Evolutionary conservation across 2,797 vertebrate genomes (phyloP).

Genomic region (Dendrocincla tyrannina): DNA sequence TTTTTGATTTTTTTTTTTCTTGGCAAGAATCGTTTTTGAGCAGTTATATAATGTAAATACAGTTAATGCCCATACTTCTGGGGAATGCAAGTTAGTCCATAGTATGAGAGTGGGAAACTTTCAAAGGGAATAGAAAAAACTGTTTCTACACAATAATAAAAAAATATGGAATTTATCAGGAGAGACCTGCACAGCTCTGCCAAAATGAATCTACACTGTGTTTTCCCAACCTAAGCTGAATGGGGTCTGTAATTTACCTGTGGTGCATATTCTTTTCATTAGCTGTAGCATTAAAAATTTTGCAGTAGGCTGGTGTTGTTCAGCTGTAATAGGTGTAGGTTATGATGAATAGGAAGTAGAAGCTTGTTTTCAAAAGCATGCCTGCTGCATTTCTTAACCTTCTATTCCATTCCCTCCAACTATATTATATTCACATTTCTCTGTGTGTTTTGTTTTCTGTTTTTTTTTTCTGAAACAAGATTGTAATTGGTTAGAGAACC

Average conservation of each 20-base stretch:
- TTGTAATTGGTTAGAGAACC: neutral
- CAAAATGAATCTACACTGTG: neutral
- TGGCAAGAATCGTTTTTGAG: neutral
- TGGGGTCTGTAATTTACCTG: neutral
- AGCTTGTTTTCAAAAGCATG: constrained; percentile 28
- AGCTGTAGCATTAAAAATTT: neutral
- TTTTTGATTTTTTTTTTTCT: neutral
- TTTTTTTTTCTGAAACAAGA: neutral
- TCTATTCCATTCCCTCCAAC: neutral
- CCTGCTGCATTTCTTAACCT: constrained; percentile 7
- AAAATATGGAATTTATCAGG: rapidly evolving
- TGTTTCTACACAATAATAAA: neutral
- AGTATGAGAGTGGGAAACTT: neutral
- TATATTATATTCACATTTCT: neutral
- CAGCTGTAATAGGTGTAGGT: constrained; percentile 28
- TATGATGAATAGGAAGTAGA: constrained; percentile 46
- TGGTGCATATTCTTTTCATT: neutral
- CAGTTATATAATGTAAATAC: neutral
- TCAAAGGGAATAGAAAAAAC: neutral
- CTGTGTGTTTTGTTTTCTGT: neutral
- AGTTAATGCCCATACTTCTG: neutral
- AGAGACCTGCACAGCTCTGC: neutral
- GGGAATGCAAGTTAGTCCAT: neutral
- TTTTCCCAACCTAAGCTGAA: constrained; percentile 8
- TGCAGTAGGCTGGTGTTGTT: constrained; percentile 37